These are phyloP conservation scores for Drosophila hamatofila DNA, from an alignment of 2,888 invertebrate species.

Conservation along the genomic window DNA sequence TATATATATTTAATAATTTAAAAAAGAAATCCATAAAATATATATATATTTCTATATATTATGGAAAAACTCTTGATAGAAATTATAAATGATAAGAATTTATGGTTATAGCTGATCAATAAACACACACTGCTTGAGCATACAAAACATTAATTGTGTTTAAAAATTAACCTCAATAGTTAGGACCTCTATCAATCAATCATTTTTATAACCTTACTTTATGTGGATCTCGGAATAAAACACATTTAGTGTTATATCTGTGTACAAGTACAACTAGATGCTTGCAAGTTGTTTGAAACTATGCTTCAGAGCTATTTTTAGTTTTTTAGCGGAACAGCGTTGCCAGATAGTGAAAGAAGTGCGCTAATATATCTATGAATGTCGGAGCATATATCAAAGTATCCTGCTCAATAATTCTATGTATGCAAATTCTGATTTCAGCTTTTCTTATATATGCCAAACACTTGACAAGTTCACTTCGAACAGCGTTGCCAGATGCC, in stretches of 20 bases:
- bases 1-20: background rate
- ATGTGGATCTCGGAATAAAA: too few species aligned
- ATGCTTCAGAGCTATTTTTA: too few species aligned
- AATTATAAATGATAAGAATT: background rate
- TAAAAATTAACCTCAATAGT: background rate
- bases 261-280: too few species aligned
- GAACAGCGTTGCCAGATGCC: background rate
- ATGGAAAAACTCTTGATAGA: background rate
- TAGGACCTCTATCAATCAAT: too few species aligned
- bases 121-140: conserved; percentile 8
- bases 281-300: too few species aligned
- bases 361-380: too few species aligned
- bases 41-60: background rate
- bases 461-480: background rate
- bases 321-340: too few species aligned
- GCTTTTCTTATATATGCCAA: background rate
- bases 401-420: too few species aligned
- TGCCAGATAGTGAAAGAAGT: too few species aligned
- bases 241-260: too few species aligned
- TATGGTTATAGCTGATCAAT: conserved; percentile 4
- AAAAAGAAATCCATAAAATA: background rate
- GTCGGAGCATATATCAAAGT: too few species aligned
- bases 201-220: background rate
- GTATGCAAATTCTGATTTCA: too few species aligned
- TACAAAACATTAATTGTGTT: background rate